phyloP scores from a whole-genome alignment of 2,113 vertebrate species.

The Tragelaphus scriptus region DNA sequence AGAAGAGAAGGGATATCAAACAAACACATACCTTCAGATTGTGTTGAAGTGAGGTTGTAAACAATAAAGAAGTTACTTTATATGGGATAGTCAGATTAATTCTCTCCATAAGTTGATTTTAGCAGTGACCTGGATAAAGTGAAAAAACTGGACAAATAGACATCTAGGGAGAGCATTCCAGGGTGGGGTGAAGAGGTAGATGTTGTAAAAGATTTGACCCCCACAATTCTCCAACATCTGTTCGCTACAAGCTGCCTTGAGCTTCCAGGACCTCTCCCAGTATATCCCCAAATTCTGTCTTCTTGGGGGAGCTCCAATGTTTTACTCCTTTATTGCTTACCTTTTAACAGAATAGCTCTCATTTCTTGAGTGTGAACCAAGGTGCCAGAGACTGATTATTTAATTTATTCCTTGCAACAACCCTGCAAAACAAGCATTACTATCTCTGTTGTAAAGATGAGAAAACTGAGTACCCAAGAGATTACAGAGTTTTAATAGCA shows the following conservation, averaged over 20 bases:
- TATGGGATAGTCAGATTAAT: background rate
- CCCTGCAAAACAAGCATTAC: background rate
- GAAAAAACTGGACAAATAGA: background rate
- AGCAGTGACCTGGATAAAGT: background rate
- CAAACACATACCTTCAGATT: background rate
- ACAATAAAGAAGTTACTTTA: background rate
- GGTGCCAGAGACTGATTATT: background rate
- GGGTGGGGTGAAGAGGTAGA: background rate
- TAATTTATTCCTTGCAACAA: constrained; percentile 1
- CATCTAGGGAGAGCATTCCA: background rate
- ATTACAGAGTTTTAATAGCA: background rate
- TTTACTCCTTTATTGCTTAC: background rate
- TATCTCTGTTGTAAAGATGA: background rate
- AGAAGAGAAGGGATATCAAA: background rate
- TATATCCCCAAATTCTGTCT: background rate
- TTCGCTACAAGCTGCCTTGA: background rate
- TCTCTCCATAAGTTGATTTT: background rate
- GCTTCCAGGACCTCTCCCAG: background rate
- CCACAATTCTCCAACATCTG: background rate
- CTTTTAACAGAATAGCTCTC: background rate
- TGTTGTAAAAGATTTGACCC: background rate
- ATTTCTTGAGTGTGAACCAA: background rate
- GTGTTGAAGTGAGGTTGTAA: background rate
- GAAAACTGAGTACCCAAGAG: background rate
- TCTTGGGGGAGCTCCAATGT: background rate